These are phyloP conservation scores for Heliothis virescens DNA, from an alignment of 1,140 invertebrate species.

Conservation along the genomic window DNA sequence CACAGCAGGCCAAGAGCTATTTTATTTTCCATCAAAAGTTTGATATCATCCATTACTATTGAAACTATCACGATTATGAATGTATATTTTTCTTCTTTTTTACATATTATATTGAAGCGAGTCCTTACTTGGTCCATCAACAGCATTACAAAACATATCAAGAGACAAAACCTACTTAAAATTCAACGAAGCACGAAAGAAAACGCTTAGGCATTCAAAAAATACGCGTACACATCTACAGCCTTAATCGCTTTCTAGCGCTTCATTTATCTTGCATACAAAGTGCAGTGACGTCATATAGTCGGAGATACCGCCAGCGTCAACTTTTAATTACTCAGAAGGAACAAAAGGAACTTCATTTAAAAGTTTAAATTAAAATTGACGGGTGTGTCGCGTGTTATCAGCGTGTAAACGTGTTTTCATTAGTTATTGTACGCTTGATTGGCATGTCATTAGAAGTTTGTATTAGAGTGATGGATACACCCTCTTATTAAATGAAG, in stretches of 20 bases:
- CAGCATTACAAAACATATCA: neutral
- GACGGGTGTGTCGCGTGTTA: neutral
- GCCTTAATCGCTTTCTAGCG: constrained; percentile 8
- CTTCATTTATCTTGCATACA: constrained; percentile 25
- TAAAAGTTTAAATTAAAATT: constrained; percentile 46
- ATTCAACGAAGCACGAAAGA: constrained; percentile 1
- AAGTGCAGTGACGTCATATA: constrained; percentile 23
- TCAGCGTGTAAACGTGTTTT: neutral
- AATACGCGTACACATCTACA: neutral
- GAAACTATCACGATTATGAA: too few relatives aligned
- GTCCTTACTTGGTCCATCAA: too few relatives aligned
- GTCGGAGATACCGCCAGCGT: constrained; percentile 2
- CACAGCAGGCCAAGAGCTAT: too few relatives aligned
- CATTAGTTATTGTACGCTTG: neutral
- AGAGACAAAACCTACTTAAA: neutral
- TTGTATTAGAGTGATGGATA: too few relatives aligned
- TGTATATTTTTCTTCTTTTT: too few relatives aligned
- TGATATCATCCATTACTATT: too few relatives aligned
- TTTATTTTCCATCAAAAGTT: too few relatives aligned
- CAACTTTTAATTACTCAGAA: constrained; percentile 35
- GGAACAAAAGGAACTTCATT: constrained; percentile 44
- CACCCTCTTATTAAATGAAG: too few relatives aligned
- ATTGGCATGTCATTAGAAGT: neutral
- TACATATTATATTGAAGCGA: too few relatives aligned
- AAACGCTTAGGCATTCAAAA: constrained; percentile 3